phyloP scores from a whole-genome alignment of 2,797 vertebrate species.

The Labroides dimidiatus region DNA sequence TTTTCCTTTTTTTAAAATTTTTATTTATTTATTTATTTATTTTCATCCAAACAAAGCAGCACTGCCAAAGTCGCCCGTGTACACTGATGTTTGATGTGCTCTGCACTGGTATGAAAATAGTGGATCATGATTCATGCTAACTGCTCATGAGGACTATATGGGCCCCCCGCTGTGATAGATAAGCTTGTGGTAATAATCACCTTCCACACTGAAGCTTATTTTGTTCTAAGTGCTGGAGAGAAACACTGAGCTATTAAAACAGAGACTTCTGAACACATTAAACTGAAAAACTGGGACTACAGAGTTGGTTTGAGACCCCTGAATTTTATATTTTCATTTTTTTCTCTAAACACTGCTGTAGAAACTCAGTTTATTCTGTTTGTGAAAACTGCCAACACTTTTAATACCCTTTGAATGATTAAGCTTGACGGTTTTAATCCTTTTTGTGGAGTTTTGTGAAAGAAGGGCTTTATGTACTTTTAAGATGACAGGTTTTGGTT shows the following conservation, averaged over 20 bases:
- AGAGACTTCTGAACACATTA: not conserved
- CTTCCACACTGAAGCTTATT: constrained; percentile 1
- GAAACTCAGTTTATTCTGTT: constrained; percentile 22
- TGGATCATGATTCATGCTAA: no score
- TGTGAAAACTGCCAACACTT: constrained; percentile 7
- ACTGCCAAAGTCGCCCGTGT: no score
- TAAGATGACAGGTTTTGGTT: constrained; percentile 15
- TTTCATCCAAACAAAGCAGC: no score
- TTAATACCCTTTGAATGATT: constrained; percentile 24
- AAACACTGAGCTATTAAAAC: not conserved
- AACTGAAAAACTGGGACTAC: constrained; percentile 9
- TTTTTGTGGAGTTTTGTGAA: constrained; percentile 13
- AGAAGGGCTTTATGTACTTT: constrained; percentile 6
- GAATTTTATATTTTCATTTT: not conserved
- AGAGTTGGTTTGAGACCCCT: not conserved
- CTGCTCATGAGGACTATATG: no score
- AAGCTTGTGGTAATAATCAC: no score
- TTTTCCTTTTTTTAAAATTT: no score
- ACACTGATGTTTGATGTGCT: no score
- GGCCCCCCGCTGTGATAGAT: no score
- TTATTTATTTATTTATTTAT: no score
- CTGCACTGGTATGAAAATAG: no score
- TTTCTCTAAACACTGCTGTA: not conserved
- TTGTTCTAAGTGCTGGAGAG: constrained; percentile 10
- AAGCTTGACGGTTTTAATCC: constrained; percentile 11